A percentile compares a stretch with the other conserved stretches of the same genome.
Conservation (phyloP, 1,140 invertebrate genomes). For the Phymorhynchus buccinoides region DNA sequence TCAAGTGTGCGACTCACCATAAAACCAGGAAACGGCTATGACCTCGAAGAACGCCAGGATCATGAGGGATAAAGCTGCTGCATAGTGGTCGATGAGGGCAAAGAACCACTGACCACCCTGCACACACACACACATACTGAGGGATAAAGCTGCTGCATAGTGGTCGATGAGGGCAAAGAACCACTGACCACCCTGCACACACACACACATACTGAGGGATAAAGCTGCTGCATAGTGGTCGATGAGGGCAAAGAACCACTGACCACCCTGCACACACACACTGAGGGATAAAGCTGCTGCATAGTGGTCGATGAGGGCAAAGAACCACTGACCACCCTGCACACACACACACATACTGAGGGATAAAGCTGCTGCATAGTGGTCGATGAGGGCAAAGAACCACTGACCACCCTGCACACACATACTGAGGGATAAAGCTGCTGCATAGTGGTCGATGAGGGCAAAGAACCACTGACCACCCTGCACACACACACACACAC, state of each 20-base stretch:
- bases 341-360: not conserved
- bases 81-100: slow-evolving; percentile 93
- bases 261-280: not conserved
- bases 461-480: slow-evolving; percentile 93
- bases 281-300: slow-evolving; percentile 89
- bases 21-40: slow-evolving; percentile 91
- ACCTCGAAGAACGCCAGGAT: slow-evolving; percentile 94
- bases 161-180: slow-evolving; percentile 94
- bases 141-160: slow-evolving; percentile 90
- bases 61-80: slow-evolving; percentile 91
- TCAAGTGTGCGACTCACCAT: slow-evolving; percentile 73
- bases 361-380: too few relatives aligned
- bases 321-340: slow-evolving; percentile 81
- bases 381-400: too few relatives aligned
- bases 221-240: slow-evolving; percentile 93
- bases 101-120: slow-evolving; percentile 83
- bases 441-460: slow-evolving; percentile 92
- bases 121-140: not conserved
- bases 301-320: slow-evolving; percentile 93
- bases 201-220: too few relatives aligned
- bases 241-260: slow-evolving; percentile 93
- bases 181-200: slow-evolving; percentile 81
- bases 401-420: too few relatives aligned
- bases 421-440: slow-evolving; percentile 90
- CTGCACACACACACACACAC: too few relatives aligned